Conservation (phyloP, 2,113 vertebrate species). For the Callaeas wilsoni region DNA sequence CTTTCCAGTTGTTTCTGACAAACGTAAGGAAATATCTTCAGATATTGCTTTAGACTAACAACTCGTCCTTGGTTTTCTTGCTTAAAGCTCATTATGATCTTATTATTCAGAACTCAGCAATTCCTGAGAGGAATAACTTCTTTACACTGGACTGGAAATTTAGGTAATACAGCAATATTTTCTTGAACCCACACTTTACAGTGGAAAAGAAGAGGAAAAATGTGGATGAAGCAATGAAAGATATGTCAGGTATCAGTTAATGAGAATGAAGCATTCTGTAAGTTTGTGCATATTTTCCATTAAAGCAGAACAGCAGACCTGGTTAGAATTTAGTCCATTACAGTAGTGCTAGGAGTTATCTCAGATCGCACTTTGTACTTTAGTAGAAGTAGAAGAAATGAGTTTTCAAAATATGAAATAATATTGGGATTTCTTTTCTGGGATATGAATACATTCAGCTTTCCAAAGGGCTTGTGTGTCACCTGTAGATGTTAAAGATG, state of each 20-base stretch:
- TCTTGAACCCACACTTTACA: not conserved
- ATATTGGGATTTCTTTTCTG: not conserved
- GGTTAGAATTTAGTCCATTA: not conserved
- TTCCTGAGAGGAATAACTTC: not conserved
- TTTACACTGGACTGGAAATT: not conserved
- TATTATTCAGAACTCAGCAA: not conserved
- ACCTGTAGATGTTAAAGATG: not conserved
- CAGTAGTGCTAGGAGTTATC: not conserved
- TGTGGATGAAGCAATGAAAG: not conserved
- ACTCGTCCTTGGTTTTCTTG: not conserved
- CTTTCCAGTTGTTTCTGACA: not conserved
- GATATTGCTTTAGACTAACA: not conserved
- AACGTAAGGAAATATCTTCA: not conserved
- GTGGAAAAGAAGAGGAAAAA: not conserved
- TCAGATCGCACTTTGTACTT: not conserved
- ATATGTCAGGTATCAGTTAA: not conserved
- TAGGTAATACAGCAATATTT: not conserved
- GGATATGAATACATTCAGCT: not conserved
- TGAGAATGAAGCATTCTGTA: not conserved
- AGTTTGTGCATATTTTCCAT: not conserved
- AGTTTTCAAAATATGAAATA: not conserved
- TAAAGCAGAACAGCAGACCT: not conserved
- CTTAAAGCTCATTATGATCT: not conserved
- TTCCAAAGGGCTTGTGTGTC: not conserved
- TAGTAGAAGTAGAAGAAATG: not conserved